Evolutionary conservation across 2,797 vertebrate species (phyloP), one percentile per base, ranked within the genome.

Genomic region (Scleropages formosus): DNA sequence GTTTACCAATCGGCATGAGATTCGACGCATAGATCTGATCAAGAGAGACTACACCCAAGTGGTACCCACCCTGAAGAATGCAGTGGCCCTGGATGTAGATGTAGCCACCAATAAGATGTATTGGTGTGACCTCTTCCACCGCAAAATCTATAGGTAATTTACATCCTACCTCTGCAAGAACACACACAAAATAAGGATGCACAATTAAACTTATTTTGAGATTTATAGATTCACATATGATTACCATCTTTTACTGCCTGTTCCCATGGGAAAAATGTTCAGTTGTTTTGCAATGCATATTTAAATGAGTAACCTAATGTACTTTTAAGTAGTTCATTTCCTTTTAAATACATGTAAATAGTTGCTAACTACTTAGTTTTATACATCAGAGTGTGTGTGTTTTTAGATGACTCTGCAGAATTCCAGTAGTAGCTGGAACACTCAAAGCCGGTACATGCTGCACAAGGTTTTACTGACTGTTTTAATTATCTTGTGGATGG

Each of bases 1-100:
- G 88, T 99, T 99, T 86, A 98, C 97, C 75, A 98, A 98, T 85
- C 95, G 96, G 0, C 97, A 99, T 0, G 98, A 99, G 87, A 97
- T 99, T 75, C 94, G 95, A 0, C 94, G 93, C 80, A 96, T 99
- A 67, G 95, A 97, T 87, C 88, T 98, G 85, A 92, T 96, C 78
- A 98, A 94, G 87, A 94, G 92, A 47, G 95, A 97, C 81, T 96
- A 99, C 80, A 90, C 92, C 0, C 96, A 96, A 65, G 93, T 99
- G 84, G 95, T 97, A 16, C 94, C 96, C 75, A 96, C 95, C 73
- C 89, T 98, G 85, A 98, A 98, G 91, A 99, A 99, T 0, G 96
- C 97, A 0, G 96, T 99, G 85, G 96, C 98, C 0, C 89, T 99
- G 78, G 97, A 98, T 0, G 96, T 99, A 1, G 96, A 99, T 24